These are phyloP conservation scores for Antennarius maculatus DNA, from an alignment of 2,797 vertebrate genomes.

Conservation along the genomic window DNA sequence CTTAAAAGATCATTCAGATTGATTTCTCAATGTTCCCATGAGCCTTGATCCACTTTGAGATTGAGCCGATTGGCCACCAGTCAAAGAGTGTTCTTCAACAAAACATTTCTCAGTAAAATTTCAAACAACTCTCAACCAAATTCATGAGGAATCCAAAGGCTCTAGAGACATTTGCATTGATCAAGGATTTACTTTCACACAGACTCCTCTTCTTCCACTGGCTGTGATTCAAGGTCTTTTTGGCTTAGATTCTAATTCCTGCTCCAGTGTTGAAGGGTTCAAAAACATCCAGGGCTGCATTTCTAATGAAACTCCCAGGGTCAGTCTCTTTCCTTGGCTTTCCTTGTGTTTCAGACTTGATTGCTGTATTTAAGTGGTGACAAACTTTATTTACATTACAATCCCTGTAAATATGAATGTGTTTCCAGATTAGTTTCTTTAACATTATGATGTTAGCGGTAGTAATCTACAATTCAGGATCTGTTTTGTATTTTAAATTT, in stretches of 20 bases:
- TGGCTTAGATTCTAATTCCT: constrained; percentile 81
- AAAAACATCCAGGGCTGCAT: constrained; percentile 73
- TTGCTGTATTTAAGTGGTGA: constrained; percentile 59
- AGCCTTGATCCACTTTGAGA: constrained; percentile 70
- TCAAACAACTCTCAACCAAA: constrained; percentile 75
- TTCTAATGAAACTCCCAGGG: constrained; percentile 77
- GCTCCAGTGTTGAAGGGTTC: constrained; percentile 76
- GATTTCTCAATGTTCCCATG: constrained; percentile 67
- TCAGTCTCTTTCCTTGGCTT: constrained; percentile 64
- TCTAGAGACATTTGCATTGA: constrained; percentile 78
- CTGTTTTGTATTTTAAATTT: constrained; percentile 11
- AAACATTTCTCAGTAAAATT: constrained; percentile 78
- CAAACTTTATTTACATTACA: constrained; percentile 39
- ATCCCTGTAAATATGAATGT: constrained; percentile 46
- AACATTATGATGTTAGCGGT: constrained; percentile 37
- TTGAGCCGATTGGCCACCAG: constrained; percentile 63
- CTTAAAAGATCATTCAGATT: constrained; percentile 74
- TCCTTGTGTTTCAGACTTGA: constrained; percentile 60
- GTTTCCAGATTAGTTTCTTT: constrained; percentile 38
- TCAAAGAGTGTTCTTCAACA: constrained; percentile 64
- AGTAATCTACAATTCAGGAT: constrained; percentile 14
- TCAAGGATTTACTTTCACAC: constrained; percentile 82
- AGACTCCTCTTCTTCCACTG: constrained; percentile 72
- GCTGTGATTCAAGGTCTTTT: constrained; percentile 82
- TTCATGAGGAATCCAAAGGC: constrained; percentile 69